phyloP scores from a whole-genome alignment of 2,888 invertebrate species.

The Hoplodrina ambigua region DNA sequence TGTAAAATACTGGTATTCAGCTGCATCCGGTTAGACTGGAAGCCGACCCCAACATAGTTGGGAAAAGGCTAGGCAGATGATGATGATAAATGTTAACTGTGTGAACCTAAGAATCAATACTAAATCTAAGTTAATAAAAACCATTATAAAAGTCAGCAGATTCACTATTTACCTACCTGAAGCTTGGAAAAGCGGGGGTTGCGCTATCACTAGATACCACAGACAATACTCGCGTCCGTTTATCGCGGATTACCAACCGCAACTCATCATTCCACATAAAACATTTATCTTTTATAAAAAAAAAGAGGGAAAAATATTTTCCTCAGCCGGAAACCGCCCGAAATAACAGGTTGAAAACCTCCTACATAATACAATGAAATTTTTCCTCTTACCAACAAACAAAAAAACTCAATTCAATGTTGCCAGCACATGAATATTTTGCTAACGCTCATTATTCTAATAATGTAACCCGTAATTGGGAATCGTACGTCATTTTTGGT shows the following conservation, averaged over 20 bases:
- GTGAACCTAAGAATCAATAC: too few relatives aligned
- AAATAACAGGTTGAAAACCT: conserved; percentile 15
- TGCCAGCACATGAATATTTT: conserved; percentile 79
- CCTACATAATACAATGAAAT: conserved; percentile 14
- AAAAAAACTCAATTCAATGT: conserved; percentile 77
- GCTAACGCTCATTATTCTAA: conserved; percentile 83
- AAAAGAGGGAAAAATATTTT: conserved; percentile 13
- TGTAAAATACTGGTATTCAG: too few relatives aligned
- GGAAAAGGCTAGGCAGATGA: too few relatives aligned
- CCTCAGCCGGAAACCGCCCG: neutral
- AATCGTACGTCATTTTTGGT: conserved; percentile 78
- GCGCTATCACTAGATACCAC: neutral
- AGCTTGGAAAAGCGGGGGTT: too few relatives aligned
- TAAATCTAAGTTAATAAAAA: too few relatives aligned
- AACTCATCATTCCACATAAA: neutral
- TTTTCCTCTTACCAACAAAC: conserved; percentile 60
- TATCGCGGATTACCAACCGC: neutral
- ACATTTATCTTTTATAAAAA: conserved; percentile 5
- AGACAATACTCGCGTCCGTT: neutral
- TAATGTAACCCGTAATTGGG: conserved; percentile 81
- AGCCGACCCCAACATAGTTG: too few relatives aligned
- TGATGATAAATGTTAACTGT: too few relatives aligned
- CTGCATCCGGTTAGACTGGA: too few relatives aligned
- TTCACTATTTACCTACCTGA: too few relatives aligned
- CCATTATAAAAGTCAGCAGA: too few relatives aligned